Base-by-base conservation (phyloP, 2,888 invertebrate genomes). In the Ennomos erosarius region DNA sequence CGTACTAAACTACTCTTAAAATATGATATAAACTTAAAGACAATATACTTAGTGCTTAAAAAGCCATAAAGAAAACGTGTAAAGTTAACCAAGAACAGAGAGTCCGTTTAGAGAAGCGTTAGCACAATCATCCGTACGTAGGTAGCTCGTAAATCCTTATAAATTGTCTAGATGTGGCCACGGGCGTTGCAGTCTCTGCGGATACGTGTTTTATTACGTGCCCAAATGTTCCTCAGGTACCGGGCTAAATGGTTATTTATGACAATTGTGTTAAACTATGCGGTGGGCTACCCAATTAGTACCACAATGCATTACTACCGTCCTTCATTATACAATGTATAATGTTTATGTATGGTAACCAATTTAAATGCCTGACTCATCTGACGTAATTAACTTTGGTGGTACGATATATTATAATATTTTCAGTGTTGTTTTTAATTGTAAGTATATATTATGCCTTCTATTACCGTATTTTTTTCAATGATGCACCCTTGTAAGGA, bases 111-210 rank as follows among this genome's bases (percentile, higher is more conserved):
- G 68, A 67, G 60, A 62, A 74, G 65, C 69, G 73, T 74, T 65
- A 67, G 73, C 71, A 73, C 74, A 73, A 78, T 74, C 74, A 77
- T 72, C 70, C 65, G 62, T 74, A 75, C 55, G 68, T 64, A 67
- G 71, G 71, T 72, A 69, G 67, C 67, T 74, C 76, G 80, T 79
- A 81, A 81, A 83, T 82, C 75, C 75, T 79, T 77, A 82, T 82
- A 82, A 82, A 84, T 83, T 79, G 78, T 82, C 79, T 78, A 75
- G 78, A 79, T 82, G 83, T 79, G 82, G 80, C 78, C 79, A 81
- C 79, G 75, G 81, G 73, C 69, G 68, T 65, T 79, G 79, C 81
- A 81, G 74, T 82, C 79, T 78, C 79, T 66, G 68, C 73, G 79
- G 78, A 79, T 78, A 75, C 76, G 76, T 80, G 78, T 79, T 80